Percentiles rank a stretch among this genome's conserved stretches.
Conservation (phyloP, 1,140 invertebrate genomes). For the Mamestra configurata region DNA sequence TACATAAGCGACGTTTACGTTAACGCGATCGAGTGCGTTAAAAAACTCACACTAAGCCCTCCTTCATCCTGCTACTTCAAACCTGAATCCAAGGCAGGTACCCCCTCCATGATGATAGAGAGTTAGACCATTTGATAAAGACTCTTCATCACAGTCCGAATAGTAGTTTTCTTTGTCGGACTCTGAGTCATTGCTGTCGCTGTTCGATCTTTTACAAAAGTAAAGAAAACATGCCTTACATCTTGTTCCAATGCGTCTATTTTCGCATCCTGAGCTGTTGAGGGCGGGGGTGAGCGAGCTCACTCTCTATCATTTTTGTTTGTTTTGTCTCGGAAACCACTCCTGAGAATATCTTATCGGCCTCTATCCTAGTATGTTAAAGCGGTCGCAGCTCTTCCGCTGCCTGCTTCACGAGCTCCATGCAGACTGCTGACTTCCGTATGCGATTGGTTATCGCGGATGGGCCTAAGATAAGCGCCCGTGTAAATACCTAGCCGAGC, state of each 20-base stretch:
- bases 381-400: neutral
- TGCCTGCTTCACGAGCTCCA: neutral
- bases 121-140: neutral
- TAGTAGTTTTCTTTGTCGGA: slow-evolving; percentile 1
- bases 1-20: too few relatives aligned
- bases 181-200: neutral
- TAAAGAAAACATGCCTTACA: neutral
- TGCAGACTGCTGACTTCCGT: neutral
- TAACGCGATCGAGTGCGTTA: too few relatives aligned
- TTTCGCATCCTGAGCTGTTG: neutral
- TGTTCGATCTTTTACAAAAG: neutral
- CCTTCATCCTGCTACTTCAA: too few relatives aligned
- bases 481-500: slow-evolving; percentile 32
- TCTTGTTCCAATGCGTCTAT: neutral
- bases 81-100: too few relatives aligned
- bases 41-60: too few relatives aligned
- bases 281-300: neutral
- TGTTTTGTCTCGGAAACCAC: neutral
- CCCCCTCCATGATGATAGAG: too few relatives aligned
- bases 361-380: neutral
- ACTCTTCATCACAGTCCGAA: neutral
- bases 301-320: neutral
- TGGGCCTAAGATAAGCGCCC: neutral
- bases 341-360: neutral
- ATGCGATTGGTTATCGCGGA: neutral